Evolutionary conservation across 2,113 vertebrate genomes (phyloP).

Genomic region (Bothrops jararaca): DNA sequence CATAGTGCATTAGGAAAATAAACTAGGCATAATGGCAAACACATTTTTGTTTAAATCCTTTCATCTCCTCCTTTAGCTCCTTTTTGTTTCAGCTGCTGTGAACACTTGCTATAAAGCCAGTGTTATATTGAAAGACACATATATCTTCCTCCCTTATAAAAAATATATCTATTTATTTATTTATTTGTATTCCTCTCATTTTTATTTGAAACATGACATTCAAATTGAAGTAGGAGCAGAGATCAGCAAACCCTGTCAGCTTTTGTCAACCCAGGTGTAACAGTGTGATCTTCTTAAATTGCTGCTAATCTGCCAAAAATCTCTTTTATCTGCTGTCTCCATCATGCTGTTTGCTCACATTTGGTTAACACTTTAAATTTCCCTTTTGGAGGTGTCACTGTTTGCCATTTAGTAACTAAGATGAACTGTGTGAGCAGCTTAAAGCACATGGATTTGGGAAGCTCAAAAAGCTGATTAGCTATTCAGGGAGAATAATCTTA

Average conservation of each 20-base stretch:
- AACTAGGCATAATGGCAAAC: conserved; percentile 46
- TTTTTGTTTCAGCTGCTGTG: conserved; percentile 56
- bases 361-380: conserved; percentile 72
- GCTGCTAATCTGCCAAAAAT: conserved; percentile 71
- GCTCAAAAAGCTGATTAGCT: conserved; percentile 78
- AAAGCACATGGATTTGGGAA: conserved; percentile 69
- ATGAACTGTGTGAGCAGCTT: conserved; percentile 67
- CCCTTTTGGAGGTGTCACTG: conserved; percentile 74
- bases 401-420: conserved; percentile 70
- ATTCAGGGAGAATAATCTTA: conserved; percentile 79
- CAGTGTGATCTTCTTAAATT: conserved; percentile 76
- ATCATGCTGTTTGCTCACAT: conserved; percentile 76
- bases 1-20: conserved; percentile 6
- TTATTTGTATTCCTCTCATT: conserved; percentile 53
- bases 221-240: conserved; percentile 73
- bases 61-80: conserved; percentile 46
- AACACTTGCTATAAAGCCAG: conserved; percentile 53
- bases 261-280: conserved; percentile 77
- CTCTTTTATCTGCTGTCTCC: conserved; percentile 68
- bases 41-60: conserved; percentile 61
- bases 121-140: conserved; percentile 30
- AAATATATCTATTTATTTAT: neutral
- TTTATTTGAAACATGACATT: conserved; percentile 71
- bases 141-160: neutral
- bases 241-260: conserved; percentile 77